Evolutionary conservation across 2,888 invertebrate species (phyloP).

Genomic region (Rhyacophila evoluta): DNA sequence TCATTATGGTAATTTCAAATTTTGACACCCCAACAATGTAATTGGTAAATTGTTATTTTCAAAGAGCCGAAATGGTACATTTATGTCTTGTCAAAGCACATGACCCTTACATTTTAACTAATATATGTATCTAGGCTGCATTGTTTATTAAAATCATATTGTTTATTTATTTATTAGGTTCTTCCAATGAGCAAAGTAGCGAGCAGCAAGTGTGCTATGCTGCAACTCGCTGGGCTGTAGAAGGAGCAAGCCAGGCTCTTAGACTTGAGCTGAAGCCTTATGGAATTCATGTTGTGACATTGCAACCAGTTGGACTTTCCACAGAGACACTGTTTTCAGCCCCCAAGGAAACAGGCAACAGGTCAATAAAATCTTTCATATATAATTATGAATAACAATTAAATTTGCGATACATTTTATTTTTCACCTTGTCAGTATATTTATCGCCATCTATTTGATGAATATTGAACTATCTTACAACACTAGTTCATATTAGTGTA

Average conservation of each 20-base stretch:
- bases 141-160: no score
- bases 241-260: slow-evolving; percentile 82
- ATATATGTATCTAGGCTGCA: no score
- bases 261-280: slow-evolving; percentile 77
- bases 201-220: slow-evolving; percentile 65
- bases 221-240: slow-evolving; percentile 80
- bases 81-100: no score
- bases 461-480: neutral
- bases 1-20: no score
- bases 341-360: slow-evolving; percentile 61
- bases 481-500: neutral
- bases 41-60: no score
- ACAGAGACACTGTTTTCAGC: slow-evolving; percentile 76
- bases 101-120: no score
- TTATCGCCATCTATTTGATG: neutral
- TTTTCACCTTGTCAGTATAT: neutral
- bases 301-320: slow-evolving; percentile 78
- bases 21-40: no score
- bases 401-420: neutral
- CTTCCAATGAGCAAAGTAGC: slow-evolving; percentile 59
- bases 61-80: no score
- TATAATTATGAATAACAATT: neutral
- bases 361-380: slow-evolving; percentile 32
- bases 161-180: slow-evolving; percentile 37
- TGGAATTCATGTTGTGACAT: slow-evolving; percentile 79